Percentiles rank a stretch among this genome's conserved stretches.
phyloP scores from a whole-genome alignment of 2,888 invertebrate species.

The Ommatoiulus sabulosus region DNA sequence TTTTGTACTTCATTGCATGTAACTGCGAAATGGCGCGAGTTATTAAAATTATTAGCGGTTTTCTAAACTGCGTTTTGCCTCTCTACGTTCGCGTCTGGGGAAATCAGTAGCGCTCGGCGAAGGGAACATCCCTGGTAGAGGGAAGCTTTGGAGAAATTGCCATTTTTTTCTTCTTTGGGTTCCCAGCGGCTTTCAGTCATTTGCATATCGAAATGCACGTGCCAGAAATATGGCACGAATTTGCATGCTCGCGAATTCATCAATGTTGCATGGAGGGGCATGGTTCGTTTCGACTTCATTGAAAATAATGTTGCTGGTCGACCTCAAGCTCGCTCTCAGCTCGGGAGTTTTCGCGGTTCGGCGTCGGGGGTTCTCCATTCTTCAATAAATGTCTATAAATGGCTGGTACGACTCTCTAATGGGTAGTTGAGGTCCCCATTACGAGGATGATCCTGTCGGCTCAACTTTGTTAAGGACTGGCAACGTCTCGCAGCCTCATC shows the following conservation, averaged over 20 bases:
- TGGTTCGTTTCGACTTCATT: neutral
- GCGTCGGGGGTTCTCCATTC: neutral
- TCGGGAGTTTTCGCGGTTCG: neutral
- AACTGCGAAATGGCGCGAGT: neutral
- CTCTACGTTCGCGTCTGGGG: neutral
- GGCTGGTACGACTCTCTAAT: constrained; percentile 27
- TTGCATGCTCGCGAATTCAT: neutral
- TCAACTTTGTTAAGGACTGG: constrained; percentile 33
- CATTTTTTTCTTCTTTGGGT: neutral
- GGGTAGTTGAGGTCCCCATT: constrained; percentile 48
- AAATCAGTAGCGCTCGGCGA: constrained; percentile 9
- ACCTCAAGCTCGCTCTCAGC: neutral
- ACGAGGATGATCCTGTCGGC: constrained; percentile 44
- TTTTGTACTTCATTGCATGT: neutral
- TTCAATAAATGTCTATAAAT: constrained; percentile 35
- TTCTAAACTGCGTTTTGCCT: constrained; percentile 29
- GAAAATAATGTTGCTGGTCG: neutral
- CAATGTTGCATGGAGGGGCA: neutral
- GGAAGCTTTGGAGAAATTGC: neutral
- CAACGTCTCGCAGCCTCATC: constrained; percentile 39
- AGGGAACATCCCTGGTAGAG: neutral
- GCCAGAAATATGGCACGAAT: constrained; percentile 9
- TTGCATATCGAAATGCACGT: neutral
- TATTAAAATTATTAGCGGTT: constrained; percentile 29
- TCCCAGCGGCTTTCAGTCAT: neutral